Evolutionary conservation across 2,888 invertebrate genomes (phyloP), one percentile per base, ranked within the genome.

Genomic region (Hydrotaea cyrtoneurina): DNA sequence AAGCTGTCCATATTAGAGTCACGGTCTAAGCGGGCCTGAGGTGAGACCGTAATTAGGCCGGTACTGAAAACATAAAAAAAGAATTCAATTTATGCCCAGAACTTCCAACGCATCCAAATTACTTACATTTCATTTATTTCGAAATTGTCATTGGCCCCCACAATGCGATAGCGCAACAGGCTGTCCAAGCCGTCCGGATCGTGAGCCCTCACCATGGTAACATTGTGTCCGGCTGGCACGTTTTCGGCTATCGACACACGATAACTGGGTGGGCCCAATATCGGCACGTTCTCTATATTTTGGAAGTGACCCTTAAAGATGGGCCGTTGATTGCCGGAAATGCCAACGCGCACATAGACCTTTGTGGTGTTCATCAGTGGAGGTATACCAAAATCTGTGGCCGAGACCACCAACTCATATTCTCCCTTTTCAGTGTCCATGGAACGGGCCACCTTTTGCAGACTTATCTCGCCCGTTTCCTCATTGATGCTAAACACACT

Each of bases 171-270:
- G 0, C 94, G 94, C 0, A 96, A 89, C 11, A 95, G 91, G 86
- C 94, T 94, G 89, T 96, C 96, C 15, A 95, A 92, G 0, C 96
- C 96, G 91, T 97, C 97, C 0, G 96, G 96, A 92, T 97, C 97
- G 80, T 95, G 95, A 0, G 97, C 97, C 21, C 94, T 91, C 0
- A 96, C 95, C 64, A 93, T 94, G 0, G 96, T 94, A 0, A 97
- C 95, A 90, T 95, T 94, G 15, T 94, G 94, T 0, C 96, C 96
- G 1, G 95, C 92, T 2, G 93, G 91, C 0, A 96, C 95, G 89
- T 96, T 95, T 92, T 97, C 96, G 71, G 94, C 93, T 21, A 96
- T 94, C 69, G 94, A 94, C 0, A 95, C 95, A 85, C 95, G 94
- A 88, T 96, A 96, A 66, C 95, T 95, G 89, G 95, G 95, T 0